Percentiles rank a stretch among this genome's conserved stretches.
phyloP scores from a whole-genome alignment of 1,140 invertebrate genomes.

The Leptopilina clavipes region DNA sequence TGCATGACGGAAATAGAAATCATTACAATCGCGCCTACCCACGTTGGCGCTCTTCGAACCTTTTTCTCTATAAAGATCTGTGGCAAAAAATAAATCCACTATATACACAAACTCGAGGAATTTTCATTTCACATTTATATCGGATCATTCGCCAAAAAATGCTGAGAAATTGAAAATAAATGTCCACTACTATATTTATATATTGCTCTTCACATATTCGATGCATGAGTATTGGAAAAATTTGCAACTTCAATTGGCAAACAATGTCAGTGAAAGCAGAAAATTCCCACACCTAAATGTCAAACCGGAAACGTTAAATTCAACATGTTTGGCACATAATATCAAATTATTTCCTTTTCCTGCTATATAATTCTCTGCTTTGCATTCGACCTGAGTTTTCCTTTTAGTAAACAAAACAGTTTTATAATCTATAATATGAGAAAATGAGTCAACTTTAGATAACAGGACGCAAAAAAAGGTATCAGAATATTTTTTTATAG shows the following conservation, averaged over 20 bases:
- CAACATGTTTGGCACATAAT: background rate
- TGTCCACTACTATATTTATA: background rate
- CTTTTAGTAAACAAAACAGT: too few species aligned
- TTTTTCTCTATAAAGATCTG: slow-evolving; percentile 2
- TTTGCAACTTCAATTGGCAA: slow-evolving; percentile 3
- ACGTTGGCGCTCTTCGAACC: slow-evolving; percentile 5
- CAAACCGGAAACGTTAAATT: background rate
- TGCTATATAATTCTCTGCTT: too few species aligned
- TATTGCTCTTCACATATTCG: background rate
- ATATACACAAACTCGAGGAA: too few species aligned
- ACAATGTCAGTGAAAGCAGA: slow-evolving; percentile 3
- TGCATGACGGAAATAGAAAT: slow-evolving; percentile 33
- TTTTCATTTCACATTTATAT: background rate
- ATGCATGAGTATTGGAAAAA: background rate
- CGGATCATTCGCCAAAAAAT: background rate
- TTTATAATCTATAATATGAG: too few species aligned
- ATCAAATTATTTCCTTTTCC: slow-evolving; percentile 1
- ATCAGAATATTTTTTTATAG: too few species aligned
- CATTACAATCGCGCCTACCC: slow-evolving; percentile 9
- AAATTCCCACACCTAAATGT: background rate
- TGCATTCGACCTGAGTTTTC: too few species aligned
- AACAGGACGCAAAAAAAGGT: too few species aligned
- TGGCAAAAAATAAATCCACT: slow-evolving; percentile 10
- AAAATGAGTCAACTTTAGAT: too few species aligned
- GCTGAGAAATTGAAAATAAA: background rate